Evolutionary conservation across 2,113 vertebrate genomes (phyloP), one percentile per base, ranked within the genome.

Genomic region (Tenrec ecaudatus): DNA sequence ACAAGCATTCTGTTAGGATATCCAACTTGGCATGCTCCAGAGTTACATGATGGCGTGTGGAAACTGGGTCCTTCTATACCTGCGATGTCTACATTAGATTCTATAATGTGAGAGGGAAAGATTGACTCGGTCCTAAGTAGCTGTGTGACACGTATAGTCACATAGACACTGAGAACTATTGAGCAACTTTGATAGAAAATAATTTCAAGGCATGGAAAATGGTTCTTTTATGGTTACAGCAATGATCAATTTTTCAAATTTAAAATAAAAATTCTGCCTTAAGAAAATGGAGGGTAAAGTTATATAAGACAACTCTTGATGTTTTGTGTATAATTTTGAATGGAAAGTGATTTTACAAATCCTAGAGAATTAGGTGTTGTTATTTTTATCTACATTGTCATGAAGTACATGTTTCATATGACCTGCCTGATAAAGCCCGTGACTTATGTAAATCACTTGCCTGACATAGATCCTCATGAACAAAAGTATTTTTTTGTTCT

Each of bases 81-180:
- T 80, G 7, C 23, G 53, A 43, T 11, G 5, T 53, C 80, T 89
- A 16, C 27, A 60, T 64, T 68, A 82, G 20, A 43, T 82, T 33
- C n/a, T 40, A 9, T 79, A 92, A 95, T 88, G 31, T 60, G 17
- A 95, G 47, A 89, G 57, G 38, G 60, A 94, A 86, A 90, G 73
- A 92, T 79, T 58, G 9, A 71, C 71, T 79, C 47, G 53, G 17
- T 77, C 20, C n/a, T 69, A 86, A 86, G 12, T 81, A 71, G 81
- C 31, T 5, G 23, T 12, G 27, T 73, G 27, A 80, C 43, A 53
- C 47, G 57, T 16, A 47, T 78, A 23, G 33, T 77, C 62, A 78
- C 38, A 58, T 7, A 83, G 36, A 92, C 33, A 36, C 43, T 53
- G 71, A 60, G 80, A 20, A 82, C 15, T 40, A 36, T 79, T 75